A percentile compares a stretch with the other conserved stretches of the same genome.
Conservation (phyloP, 1,140 invertebrate species). For the Apis dorsata region DNA sequence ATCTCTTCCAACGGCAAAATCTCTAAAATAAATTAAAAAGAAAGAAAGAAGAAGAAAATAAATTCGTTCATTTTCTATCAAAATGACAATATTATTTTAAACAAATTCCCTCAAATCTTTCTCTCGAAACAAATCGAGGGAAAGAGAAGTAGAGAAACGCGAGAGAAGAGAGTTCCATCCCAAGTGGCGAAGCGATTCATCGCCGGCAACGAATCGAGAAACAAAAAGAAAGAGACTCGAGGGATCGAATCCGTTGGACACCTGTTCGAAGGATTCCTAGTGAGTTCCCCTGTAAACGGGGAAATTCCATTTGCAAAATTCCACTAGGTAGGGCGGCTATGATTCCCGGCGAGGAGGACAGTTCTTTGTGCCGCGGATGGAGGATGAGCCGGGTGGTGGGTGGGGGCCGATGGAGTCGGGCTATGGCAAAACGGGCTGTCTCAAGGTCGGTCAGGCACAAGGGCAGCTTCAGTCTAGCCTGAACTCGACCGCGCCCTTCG, state of each 20-base stretch:
- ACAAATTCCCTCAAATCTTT: no score
- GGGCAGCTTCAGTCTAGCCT: slow-evolving; percentile 74
- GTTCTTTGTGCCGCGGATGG: slow-evolving; percentile 58
- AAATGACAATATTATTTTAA: no score
- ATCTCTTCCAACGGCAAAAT: no score
- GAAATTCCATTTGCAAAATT: slow-evolving; percentile 45
- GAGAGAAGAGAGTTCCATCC: no score
- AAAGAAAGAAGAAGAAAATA: no score
- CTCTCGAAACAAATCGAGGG: no score
- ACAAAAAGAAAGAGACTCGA: slow-evolving; percentile 13
- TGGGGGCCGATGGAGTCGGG: slow-evolving; percentile 47
- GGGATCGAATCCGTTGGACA: neutral
- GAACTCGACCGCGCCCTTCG: slow-evolving; percentile 71
- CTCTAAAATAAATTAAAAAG: no score
- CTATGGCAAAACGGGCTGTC: slow-evolving; percentile 67
- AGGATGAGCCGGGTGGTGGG: slow-evolving; percentile 50
- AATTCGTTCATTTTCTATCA: no score
- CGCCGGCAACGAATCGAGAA: neutral
- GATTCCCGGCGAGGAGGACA: slow-evolving; percentile 40
- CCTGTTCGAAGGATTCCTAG: slow-evolving; percentile 11
- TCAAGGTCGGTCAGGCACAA: slow-evolving; percentile 73
- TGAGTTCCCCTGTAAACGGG: neutral
- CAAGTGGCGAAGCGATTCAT: neutral
- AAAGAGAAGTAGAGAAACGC: no score
- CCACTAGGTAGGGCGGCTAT: slow-evolving; percentile 27